Evolutionary conservation across 2,113 vertebrate species (phyloP).

Genomic region (Gadus macrocephalus): DNA sequence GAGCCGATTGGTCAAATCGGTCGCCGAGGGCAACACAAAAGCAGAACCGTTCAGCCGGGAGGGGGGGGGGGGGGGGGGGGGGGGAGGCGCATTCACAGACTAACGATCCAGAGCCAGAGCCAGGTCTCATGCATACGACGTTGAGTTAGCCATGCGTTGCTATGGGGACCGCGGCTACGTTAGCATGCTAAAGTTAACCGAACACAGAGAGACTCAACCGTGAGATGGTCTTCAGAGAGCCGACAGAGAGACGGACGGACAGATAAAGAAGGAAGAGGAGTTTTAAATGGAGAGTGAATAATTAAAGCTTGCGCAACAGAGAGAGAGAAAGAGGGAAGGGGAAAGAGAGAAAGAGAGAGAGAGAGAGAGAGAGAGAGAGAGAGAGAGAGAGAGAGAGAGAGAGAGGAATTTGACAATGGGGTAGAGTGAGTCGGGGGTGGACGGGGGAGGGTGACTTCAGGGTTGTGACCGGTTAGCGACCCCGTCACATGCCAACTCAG

Average conservation of each 20-base stretch:
- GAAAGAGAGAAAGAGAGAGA: slow-evolving; percentile 11
- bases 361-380: slow-evolving; percentile 10
- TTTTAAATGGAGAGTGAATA: too few species aligned
- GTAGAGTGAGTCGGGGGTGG: neutral
- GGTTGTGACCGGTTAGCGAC: slow-evolving; percentile 93
- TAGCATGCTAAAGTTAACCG: slow-evolving; percentile 40
- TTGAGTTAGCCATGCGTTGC: slow-evolving; percentile 65
- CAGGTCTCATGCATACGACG: too few species aligned
- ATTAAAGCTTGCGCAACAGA: too few species aligned
- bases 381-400: neutral
- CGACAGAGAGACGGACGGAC: neutral
- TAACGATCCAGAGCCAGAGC: too few species aligned
- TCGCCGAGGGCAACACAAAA: too few species aligned
- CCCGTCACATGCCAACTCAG: slow-evolving; percentile 88
- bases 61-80: too few species aligned
- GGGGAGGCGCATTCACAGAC: too few species aligned
- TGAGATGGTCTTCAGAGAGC: slow-evolving; percentile 1
- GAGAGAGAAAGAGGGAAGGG: neutral
- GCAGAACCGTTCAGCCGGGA: too few species aligned
- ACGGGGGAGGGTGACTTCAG: slow-evolving; percentile 79
- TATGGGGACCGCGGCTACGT: slow-evolving; percentile 68
- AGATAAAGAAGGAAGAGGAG: slow-evolving; percentile 12
- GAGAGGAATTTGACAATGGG: neutral
- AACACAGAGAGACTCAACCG: too few species aligned
- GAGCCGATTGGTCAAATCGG: too few species aligned